phyloP scores from a whole-genome alignment of 2,797 vertebrate species.

The Premnoplex brunnescens region DNA sequence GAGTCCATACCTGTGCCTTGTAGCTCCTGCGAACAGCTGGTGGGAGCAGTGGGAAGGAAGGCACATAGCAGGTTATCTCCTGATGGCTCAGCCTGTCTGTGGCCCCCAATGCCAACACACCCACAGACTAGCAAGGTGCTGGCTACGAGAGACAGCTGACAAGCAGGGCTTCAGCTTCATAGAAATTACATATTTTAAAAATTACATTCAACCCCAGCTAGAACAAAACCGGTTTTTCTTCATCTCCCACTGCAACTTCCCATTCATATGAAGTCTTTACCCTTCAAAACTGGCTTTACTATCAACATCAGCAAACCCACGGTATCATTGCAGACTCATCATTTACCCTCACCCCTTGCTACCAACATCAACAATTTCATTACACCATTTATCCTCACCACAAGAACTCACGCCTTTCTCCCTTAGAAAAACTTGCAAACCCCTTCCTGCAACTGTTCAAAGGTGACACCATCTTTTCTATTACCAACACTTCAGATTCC shows the following conservation, averaged over 20 bases:
- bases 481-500: background rate
- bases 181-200: background rate
- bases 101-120: background rate
- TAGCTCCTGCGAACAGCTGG: background rate
- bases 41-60: background rate
- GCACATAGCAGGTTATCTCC: rapidly evolving
- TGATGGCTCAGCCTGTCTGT: background rate
- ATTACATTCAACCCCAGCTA: background rate
- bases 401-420: background rate
- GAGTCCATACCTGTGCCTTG: background rate
- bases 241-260: background rate
- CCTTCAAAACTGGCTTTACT: background rate
- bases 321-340: rapidly evolving
- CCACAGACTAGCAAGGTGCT: rapidly evolving
- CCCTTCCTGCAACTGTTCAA: background rate
- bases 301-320: background rate
- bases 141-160: background rate
- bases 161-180: background rate
- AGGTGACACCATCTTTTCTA: background rate
- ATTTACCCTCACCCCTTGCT: background rate
- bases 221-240: background rate
- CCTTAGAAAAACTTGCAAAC: background rate
- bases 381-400: background rate
- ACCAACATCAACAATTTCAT: background rate
- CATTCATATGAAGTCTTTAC: background rate